Evolutionary conservation across 2,888 invertebrate species (phyloP).

Genomic region (Watsonalla binaria): DNA sequence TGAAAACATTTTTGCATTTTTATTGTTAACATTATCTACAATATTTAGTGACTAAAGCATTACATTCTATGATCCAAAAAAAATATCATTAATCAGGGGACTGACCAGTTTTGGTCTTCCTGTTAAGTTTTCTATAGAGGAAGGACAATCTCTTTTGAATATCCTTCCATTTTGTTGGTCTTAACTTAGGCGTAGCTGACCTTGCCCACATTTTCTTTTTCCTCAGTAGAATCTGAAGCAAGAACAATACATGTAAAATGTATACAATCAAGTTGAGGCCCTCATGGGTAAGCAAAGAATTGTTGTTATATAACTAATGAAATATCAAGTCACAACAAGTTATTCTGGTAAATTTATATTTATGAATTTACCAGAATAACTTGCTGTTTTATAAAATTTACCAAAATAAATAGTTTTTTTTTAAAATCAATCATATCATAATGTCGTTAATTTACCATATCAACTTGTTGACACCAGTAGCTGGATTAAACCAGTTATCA

Average conservation of each 20-base stretch:
- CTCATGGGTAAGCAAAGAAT: neutral
- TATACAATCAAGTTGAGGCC: neutral
- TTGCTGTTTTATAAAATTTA: no score
- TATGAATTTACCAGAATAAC: no score
- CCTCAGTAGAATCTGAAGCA: slow-evolving; percentile 78
- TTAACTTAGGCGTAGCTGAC: slow-evolving; percentile 77
- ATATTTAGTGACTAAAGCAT: slow-evolving; percentile 1
- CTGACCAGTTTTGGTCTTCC: slow-evolving; percentile 85
- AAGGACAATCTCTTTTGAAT: slow-evolving; percentile 85
- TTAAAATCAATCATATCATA: no score
- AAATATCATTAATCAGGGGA: slow-evolving; percentile 43
- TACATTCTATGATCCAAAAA: neutral
- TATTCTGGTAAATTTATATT: no score
- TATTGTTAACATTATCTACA: neutral
- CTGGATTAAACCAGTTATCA: no score
- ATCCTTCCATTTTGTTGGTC: slow-evolving; percentile 89
- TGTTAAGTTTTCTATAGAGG: slow-evolving; percentile 87
- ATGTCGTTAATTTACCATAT: no score
- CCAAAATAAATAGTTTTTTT: no score
- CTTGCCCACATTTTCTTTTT: slow-evolving; percentile 83
- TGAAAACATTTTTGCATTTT: no score
- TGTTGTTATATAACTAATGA: no score
- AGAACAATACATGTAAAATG: neutral
- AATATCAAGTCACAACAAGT: no score
- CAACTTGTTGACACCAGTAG: no score